Evolutionary conservation across 2,888 invertebrate species (phyloP), one percentile per base, ranked within the genome.

Genomic region (Congeria kusceri): DNA sequence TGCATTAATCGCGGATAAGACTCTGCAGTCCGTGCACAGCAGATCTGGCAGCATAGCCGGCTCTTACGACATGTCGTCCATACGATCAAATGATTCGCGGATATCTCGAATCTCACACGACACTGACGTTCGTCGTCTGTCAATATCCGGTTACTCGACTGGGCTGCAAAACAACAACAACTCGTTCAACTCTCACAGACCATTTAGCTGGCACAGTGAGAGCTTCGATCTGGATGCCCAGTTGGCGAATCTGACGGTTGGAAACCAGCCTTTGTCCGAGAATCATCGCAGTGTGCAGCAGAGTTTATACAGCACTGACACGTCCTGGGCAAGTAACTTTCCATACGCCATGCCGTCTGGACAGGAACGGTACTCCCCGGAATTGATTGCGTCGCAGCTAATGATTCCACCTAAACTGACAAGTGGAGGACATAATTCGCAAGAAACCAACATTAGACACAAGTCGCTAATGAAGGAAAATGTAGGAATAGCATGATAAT

Each of bases 1-100:
- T 77, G 98, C 98, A 18, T 95, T 98, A 87, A 98, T 98, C 94
- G 98, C 98, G 93, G 98, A 98, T 94, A 96, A 97, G 75, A 97
- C 97, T 77, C 95, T 98, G 90, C 94, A 92, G 82, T 84, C 86
- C 20, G 75, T 85, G 32, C 83, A 86, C 68, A 87, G 86, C 71
- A 82, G 80, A 32, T 77, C 85, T 13, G 85, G 85, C 27, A 84
- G 88, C 63, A 80, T 86, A 3, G 77, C 76, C 15, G 85, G 87
- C 53, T 86, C 87, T 0, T 87, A 88, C 56, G 89, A 90, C 66
- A 88, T 87, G 64, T 86, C 87, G 18, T 89, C 90, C 1, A 84
- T 89, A 9, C 80, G 87, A 47, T 90, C 90, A 28, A 88, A 86
- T 7, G 90, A 90, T 68, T 89, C 90, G 0, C 83, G 87, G 27